Evolutionary conservation across 1,140 invertebrate genomes (phyloP).

Genomic region (Anastatus disparis): DNA sequence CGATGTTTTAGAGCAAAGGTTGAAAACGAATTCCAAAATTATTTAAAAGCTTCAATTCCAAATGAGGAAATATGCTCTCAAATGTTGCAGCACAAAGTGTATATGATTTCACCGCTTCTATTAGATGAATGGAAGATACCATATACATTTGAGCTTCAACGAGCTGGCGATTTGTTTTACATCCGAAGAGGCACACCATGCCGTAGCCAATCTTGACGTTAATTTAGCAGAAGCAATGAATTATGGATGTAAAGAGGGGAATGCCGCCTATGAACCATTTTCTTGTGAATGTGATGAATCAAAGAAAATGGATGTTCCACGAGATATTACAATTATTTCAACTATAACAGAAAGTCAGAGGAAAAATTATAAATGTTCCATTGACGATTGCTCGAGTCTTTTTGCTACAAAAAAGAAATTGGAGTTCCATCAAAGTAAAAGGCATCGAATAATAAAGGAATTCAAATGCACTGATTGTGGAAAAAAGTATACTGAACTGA

Average conservation of each 20-base stretch:
- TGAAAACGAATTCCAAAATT: background rate
- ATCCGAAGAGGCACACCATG: background rate
- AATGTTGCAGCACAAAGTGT: background rate
- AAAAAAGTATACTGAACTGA: too few relatives aligned
- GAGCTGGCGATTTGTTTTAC: background rate
- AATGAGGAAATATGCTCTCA: background rate
- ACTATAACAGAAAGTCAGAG: too few relatives aligned
- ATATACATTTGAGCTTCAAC: background rate
- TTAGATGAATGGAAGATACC: background rate
- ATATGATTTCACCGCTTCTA: background rate
- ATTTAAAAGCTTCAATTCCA: background rate
- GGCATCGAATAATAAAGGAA: too few relatives aligned
- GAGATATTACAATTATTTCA: too few relatives aligned
- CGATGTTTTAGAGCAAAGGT: background rate
- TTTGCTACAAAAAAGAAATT: too few relatives aligned
- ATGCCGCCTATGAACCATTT: background rate
- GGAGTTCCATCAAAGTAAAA: too few relatives aligned
- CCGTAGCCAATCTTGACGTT: background rate
- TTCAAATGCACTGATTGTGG: too few relatives aligned
- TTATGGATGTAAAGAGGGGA: background rate
- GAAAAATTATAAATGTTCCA: too few relatives aligned
- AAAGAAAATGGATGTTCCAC: background rate
- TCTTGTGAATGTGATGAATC: background rate
- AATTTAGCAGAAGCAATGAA: background rate
- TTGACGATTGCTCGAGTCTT: too few relatives aligned